Percentiles rank a stretch among this genome's conserved stretches.
Conservation (phyloP, 92 coral and sea anemone species). For the Pocillopora meandrina region DNA sequence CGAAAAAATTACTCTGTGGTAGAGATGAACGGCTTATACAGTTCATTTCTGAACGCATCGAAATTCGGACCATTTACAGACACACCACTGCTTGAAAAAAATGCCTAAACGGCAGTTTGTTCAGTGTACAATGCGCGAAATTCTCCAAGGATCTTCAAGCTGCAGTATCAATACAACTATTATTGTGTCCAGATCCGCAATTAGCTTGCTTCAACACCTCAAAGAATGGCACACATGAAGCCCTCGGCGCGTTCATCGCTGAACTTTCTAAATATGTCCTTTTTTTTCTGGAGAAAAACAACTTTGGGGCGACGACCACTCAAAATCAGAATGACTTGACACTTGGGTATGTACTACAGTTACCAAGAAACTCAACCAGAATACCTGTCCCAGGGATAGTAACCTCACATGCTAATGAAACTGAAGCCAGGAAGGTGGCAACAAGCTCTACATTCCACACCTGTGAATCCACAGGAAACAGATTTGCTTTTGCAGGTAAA, state of each 20-base stretch:
- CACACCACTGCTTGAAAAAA: slow-evolving; percentile 11
- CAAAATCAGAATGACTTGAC: slow-evolving; percentile 70
- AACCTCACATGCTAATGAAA: slow-evolving; percentile 43
- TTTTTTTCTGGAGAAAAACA: slow-evolving; percentile 40
- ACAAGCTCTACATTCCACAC: slow-evolving; percentile 55
- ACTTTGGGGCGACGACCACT: slow-evolving; percentile 64
- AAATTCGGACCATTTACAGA: slow-evolving; percentile 54
- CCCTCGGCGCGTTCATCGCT: slow-evolving; percentile 52
- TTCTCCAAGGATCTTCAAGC: neutral
- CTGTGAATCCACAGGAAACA: slow-evolving; percentile 52
- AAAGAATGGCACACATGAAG: neutral
- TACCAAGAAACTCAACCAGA: slow-evolving; percentile 43
- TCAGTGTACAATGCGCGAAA: slow-evolving; percentile 19
- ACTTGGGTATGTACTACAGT: slow-evolving; percentile 49
- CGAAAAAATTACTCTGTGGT: neutral
- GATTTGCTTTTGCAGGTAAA: slow-evolving; percentile 78
- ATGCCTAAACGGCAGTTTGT: neutral
- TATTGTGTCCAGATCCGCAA: slow-evolving; percentile 47
- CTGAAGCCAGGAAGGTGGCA: slow-evolving; percentile 31
- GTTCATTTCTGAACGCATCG: slow-evolving; percentile 41
- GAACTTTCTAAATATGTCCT: slow-evolving; percentile 46
- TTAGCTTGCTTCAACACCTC: slow-evolving; percentile 42
- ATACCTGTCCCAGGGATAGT: slow-evolving; percentile 61
- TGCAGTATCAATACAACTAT: neutral
- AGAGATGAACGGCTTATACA: slow-evolving; percentile 80